Evolutionary conservation across 92 coral and sea anemone species (phyloP), one percentile per base, ranked within the genome.

Genomic region (Montipora capitata): DNA sequence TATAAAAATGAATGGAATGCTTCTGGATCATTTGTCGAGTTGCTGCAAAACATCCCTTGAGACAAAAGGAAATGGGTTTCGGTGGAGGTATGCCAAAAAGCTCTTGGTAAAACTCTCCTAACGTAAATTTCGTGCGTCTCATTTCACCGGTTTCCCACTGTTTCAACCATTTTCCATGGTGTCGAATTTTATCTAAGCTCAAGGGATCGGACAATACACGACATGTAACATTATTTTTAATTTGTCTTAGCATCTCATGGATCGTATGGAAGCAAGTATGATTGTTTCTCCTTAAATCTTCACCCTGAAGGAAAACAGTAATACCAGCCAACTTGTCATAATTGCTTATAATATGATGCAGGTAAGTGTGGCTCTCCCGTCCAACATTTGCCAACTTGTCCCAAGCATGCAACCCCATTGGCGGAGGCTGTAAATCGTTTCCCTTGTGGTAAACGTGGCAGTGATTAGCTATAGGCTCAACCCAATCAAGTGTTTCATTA

Each of bases 301-400:
- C 91, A 6, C 88, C 96, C 69, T 93, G 96, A 2, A 90, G n/a
- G 45, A 93, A 93, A 42, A 93, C 77, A 16, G 96, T 93, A 20
- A 89, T 68, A 6, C 81, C 75, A 48, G 96, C 85, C 59, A 93
- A 65, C 40, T 10, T 61, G 38, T 93, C 58, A 65, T 93, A 93
- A 79, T 83, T 78, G 17, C 72, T 54, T n/a, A 84, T 93, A 61
- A 93, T 93, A 86, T 93, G 94, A 57, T 93, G 35, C 5, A 90
- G 72, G 76, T 90, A 93, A 8, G 96, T 89, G 68, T 93, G 96
- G 15, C 85, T 49, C 39, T 93, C 96, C 5, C 93, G 90, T 20
- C 96, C 96, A 14, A 93, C 96, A 63, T 93, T 93, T 3, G 86
- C 82, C 39, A 93, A 75, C 64, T 62, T 86, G 8, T 93, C 81